These are phyloP conservation scores for Leuctra nigra DNA, from an alignment of 2,888 invertebrate genomes.

Conservation along the genomic window DNA sequence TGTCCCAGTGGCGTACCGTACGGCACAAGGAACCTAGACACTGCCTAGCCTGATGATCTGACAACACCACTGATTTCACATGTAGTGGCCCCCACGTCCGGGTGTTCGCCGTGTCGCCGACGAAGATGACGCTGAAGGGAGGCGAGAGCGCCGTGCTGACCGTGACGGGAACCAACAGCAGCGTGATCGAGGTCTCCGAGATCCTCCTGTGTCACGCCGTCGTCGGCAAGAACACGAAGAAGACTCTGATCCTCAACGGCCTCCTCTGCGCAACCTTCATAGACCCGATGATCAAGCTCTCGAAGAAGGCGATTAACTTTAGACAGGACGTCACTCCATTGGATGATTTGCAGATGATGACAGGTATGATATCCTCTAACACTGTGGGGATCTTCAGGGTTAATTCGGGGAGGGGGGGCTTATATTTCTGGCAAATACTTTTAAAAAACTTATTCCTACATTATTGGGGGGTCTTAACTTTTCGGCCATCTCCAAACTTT, in stretches of 20 bases:
- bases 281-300: conserved; percentile 50
- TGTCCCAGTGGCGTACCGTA: no score
- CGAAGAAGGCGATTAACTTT: conserved; percentile 45
- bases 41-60: no score
- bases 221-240: conserved; percentile 48
- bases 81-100: no score
- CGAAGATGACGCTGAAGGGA: conserved; percentile 36
- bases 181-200: conserved; percentile 43
- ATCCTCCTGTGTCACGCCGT: conserved; percentile 52
- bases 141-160: conserved; percentile 42
- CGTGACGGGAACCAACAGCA: conserved; percentile 41
- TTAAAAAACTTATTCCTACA: no score
- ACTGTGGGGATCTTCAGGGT: no score
- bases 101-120: conserved; percentile 37
- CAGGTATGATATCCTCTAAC: conserved; percentile 39
- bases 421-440: no score
- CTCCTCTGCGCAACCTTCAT: conserved; percentile 49
- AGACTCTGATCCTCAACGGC: conserved; percentile 47
- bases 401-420: no score
- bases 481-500: no score
- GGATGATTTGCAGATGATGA: conserved; percentile 43
- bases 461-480: no score
- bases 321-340: conserved; percentile 46
- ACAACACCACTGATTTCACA: no score
- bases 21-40: no score